Evolutionary conservation across 2,888 invertebrate genomes (phyloP), one percentile per base, ranked within the genome.

Genomic region (Zaprionus obscuricornis): DNA sequence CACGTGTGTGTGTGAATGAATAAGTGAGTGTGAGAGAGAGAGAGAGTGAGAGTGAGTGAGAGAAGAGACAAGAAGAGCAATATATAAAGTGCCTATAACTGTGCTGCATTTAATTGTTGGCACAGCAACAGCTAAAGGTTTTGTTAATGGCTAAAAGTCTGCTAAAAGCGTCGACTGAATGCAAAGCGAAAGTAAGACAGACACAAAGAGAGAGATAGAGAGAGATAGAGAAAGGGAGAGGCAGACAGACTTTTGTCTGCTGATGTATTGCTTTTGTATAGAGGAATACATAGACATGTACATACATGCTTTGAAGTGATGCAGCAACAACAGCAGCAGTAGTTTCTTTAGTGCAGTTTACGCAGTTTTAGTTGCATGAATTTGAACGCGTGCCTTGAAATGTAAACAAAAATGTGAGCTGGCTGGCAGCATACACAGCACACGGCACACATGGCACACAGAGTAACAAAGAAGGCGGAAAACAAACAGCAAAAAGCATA

Each of bases 21-120:
- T 22, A 22, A 7, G 4, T 22, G 4, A 22, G 22, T 22, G 22
- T 22, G 22, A 5, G 22, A n/a, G n/a, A n/a, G 8, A 2, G 10
- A 26, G 11, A 2, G 20, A 7, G 7, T 1, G 10, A 10, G 10
- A 22, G 10, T 5, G 24, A 11, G 7, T 5, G 31, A 7, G 10
- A 18, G 27, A 10, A 1, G 5, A 7, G 2, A 13, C 27, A 2
- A 14, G 24, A 34, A 6, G 45, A 22, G n/a, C n/a, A 33, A 22
- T n/a, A n/a, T 20, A 40, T 55, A 58, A 47, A 56, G 42, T 59
- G 59, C 26, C 47, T 46, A 70, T 37, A 70, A 49, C 59, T 49
- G 51, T 42, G 59, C 62, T 60, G 66, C 74, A 60, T 45, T 74
- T 73, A 73, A 60, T 66, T 67, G 54, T 51, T 51, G 27, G 43